phyloP scores from a whole-genome alignment of 2,888 invertebrate genomes.

The Agapostemon virescens region DNA sequence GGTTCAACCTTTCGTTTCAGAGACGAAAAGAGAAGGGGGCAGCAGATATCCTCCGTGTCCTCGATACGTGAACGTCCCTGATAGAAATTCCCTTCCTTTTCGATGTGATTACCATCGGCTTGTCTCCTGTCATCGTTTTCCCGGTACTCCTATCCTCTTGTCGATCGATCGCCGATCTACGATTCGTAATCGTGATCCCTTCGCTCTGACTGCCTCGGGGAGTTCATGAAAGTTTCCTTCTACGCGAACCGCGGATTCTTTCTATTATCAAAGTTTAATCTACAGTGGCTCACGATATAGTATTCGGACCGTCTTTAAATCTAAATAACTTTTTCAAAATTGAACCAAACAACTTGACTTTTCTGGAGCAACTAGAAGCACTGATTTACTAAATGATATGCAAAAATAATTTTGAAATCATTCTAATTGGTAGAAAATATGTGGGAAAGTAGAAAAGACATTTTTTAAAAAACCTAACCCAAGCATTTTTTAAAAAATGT shows the following conservation, averaged over 20 bases:
- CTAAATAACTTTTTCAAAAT: no score
- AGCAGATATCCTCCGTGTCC: constrained; percentile 58
- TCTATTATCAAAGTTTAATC: background rate
- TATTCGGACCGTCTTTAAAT: no score
- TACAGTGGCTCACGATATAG: no score
- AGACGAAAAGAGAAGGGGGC: constrained; percentile 42
- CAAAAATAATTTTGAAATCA: no score
- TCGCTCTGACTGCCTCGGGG: no score
- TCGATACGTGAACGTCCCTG: constrained; percentile 65
- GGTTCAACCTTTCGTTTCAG: constrained; percentile 67
- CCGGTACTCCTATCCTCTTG: background rate
- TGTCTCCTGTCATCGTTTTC: constrained; percentile 33
- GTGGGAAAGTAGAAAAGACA: no score
- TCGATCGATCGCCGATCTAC: constrained; percentile 7
- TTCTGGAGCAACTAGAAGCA: no score
- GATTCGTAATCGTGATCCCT: background rate
- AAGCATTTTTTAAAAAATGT: no score
- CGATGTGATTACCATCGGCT: constrained; percentile 23
- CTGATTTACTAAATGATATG: no score
- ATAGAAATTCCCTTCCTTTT: constrained; percentile 55
- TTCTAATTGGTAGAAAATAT: no score
- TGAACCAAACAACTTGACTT: no score
- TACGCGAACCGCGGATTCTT: background rate
- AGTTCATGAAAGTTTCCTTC: background rate
- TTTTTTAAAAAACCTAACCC: no score